phyloP scores from a whole-genome alignment of 2,888 invertebrate species.

The Drosophila mercatorum region DNA sequence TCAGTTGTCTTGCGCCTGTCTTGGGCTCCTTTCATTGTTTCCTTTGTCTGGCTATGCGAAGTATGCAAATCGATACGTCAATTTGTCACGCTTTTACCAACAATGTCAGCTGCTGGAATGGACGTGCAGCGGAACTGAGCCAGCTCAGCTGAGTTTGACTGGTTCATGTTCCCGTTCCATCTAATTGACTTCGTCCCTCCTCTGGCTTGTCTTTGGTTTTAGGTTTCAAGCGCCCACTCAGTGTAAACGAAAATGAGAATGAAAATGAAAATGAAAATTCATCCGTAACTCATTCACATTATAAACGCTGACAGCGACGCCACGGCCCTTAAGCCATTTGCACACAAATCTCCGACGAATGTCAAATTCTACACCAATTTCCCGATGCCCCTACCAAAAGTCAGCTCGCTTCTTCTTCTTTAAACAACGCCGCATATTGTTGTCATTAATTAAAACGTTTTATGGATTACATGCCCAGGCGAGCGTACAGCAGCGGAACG shows the following conservation, averaged over 20 bases:
- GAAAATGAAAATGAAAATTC: slow-evolving; percentile 2
- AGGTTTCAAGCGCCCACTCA: slow-evolving; percentile 60
- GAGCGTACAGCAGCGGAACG: slow-evolving; percentile 30
- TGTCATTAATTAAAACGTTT: slow-evolving; percentile 80
- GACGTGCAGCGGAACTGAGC: slow-evolving; percentile 3
- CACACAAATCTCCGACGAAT: slow-evolving; percentile 59
- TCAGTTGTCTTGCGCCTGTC: slow-evolving; percentile 14
- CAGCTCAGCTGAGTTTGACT: slow-evolving; percentile 3
- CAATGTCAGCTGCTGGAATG: slow-evolving; percentile 18
- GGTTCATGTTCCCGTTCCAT: slow-evolving; percentile 6
- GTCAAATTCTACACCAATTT: slow-evolving; percentile 56
- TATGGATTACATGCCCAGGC: slow-evolving; percentile 74
- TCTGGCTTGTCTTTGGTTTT: slow-evolving; percentile 40
- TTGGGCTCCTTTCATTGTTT: slow-evolving; percentile 11
- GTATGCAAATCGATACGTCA: slow-evolving; percentile 72
- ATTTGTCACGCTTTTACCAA: slow-evolving; percentile 53
- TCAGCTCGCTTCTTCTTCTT: slow-evolving; percentile 36
- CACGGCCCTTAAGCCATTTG: slow-evolving; percentile 53
- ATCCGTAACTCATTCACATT: slow-evolving; percentile 67
- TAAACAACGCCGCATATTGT: slow-evolving; percentile 76
- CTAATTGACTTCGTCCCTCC: slow-evolving; percentile 31
- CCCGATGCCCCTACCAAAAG: slow-evolving; percentile 8
- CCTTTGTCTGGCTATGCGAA: slow-evolving; percentile 25
- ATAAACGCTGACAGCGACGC: slow-evolving; percentile 52
- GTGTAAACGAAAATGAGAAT: not conserved